phyloP scores from a whole-genome alignment of 1,140 invertebrate species.

The Wiebesia pumilae region DNA sequence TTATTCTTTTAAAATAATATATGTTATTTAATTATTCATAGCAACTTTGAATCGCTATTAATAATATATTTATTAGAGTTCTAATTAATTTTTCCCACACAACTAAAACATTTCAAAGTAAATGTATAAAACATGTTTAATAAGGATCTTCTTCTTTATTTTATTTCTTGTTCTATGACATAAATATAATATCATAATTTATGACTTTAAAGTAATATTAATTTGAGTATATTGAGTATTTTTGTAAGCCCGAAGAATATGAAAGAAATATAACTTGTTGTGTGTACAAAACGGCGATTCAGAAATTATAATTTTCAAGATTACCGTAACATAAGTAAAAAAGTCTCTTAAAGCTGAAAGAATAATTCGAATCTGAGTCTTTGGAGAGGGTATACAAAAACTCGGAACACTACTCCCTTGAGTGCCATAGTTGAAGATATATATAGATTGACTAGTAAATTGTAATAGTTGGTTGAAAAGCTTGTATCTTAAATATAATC shows the following conservation, averaged over 20 bases:
- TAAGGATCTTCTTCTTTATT: neutral
- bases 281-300: neutral
- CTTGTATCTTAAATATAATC: neutral
- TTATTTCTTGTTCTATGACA: neutral
- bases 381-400: neutral
- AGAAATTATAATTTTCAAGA: neutral
- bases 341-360: neutral
- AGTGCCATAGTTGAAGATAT: neutral
- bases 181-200: neutral
- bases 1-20: no score
- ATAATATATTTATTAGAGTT: no score
- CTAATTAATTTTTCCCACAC: no score
- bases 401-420: neutral
- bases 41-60: no score
- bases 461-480: neutral
- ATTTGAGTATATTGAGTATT: neutral
- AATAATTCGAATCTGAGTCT: neutral
- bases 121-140: no score
- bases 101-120: no score
- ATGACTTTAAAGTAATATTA: neutral
- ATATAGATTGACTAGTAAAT: neutral
- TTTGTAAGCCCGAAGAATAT: neutral
- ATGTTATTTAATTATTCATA: no score
- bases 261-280: neutral
- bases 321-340: neutral